Evolutionary conservation across 92 coral and sea anemone species (phyloP).

Genomic region (Heteractis magnifica): DNA sequence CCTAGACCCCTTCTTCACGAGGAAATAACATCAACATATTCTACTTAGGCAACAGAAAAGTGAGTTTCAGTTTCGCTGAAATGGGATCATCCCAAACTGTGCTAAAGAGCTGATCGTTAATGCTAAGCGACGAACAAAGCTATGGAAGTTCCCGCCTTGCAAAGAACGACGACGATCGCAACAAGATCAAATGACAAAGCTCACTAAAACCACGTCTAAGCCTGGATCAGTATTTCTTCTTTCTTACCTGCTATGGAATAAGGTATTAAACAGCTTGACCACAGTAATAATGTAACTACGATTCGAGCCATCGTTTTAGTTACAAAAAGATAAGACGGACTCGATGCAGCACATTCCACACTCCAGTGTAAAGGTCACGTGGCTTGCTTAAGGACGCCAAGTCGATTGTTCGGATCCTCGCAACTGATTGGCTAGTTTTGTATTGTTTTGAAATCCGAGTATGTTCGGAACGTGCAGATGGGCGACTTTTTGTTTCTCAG

Average conservation of each 20-base stretch:
- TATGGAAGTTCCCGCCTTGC: slow-evolving; percentile 37
- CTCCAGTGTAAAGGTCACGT: slow-evolving; percentile 31
- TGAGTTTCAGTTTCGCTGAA: neutral
- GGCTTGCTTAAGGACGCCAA: slow-evolving; percentile 27
- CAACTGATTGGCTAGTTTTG: slow-evolving; percentile 29
- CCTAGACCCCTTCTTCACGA: neutral
- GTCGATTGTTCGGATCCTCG: slow-evolving; percentile 11
- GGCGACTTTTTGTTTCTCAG: slow-evolving; percentile 4
- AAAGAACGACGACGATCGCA: slow-evolving; percentile 11
- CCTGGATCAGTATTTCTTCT: neutral
- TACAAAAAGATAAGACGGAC: slow-evolving; percentile 15
- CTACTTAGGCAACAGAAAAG: neutral
- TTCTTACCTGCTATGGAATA: slow-evolving; percentile 39
- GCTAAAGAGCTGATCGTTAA: neutral
- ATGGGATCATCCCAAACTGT: slow-evolving; percentile 8
- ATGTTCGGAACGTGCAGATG: slow-evolving; percentile 25
- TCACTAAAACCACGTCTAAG: neutral
- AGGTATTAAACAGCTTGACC: slow-evolving; percentile 17
- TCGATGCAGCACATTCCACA: slow-evolving; percentile 34
- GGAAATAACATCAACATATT: neutral
- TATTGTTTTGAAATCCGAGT: slow-evolving; percentile 1
- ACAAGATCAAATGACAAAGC: neutral
- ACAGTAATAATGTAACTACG: slow-evolving; percentile 20
- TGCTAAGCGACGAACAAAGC: slow-evolving; percentile 14
- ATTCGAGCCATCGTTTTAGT: slow-evolving; percentile 33